Percentiles rank a stretch among this genome's conserved stretches.
phyloP scores from a whole-genome alignment of 1,140 invertebrate genomes.

The Dolichoris vasculosae region DNA sequence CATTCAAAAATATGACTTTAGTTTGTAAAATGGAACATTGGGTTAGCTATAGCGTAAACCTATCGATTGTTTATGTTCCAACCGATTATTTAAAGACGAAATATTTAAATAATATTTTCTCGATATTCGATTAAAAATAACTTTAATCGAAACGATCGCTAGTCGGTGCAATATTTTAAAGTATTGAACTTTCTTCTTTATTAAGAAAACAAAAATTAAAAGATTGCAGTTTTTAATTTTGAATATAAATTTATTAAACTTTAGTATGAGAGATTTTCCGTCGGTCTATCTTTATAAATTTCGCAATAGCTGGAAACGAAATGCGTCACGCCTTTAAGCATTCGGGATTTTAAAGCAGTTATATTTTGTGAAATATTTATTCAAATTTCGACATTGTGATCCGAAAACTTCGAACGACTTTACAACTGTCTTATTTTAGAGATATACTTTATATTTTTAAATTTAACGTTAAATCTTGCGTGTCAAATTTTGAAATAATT shows the following conservation, averaged over 20 bases:
- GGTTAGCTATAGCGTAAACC: too few species aligned
- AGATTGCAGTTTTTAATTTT: not conserved
- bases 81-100: too few species aligned
- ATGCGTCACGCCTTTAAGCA: not conserved
- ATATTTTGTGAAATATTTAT: not conserved
- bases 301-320: not conserved
- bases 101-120: too few species aligned
- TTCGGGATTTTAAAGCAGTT: not conserved
- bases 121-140: too few species aligned
- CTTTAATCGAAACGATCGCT: too few species aligned
- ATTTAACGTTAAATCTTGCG: not conserved
- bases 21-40: too few species aligned
- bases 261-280: not conserved
- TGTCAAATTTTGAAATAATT: not conserved
- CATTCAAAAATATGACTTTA: too few species aligned
- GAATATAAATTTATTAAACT: conserved; percentile 2
- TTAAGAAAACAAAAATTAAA: not conserved
- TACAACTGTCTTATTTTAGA: not conserved
- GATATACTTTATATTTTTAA: not conserved
- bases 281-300: not conserved
- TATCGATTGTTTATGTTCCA: too few species aligned
- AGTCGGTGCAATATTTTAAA: too few species aligned
- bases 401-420: not conserved
- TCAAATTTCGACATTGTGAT: not conserved
- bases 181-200: not conserved